Base-by-base conservation (phyloP, 2,113 vertebrate species). In the Oryzias woworae region DNA sequence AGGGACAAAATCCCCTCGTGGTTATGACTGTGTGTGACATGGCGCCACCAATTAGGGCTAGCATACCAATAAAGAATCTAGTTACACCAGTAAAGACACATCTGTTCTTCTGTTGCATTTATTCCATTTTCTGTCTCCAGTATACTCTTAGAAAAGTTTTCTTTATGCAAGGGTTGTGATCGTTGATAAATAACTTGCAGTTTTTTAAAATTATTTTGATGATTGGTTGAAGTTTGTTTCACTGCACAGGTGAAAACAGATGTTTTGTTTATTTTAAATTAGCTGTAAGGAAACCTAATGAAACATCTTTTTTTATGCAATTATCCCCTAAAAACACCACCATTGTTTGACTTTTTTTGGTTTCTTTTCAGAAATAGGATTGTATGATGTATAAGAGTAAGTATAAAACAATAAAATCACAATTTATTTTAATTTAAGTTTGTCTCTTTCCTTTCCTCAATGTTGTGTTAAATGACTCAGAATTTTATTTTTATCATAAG, bases 351-450 rank as follows among this genome's bases (percentile, higher is more conserved):
- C 90, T 82, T 72, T 83, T 82, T 87, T 86, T 62, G 68, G 80
- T 80, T 87, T 73, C 73, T 90, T 91, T 86, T 41, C 82, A 86
- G 80, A 81, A 87, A 89, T 91, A 91, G 90, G 88, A 90, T 89
- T 92, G 88, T 93, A 92, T 91, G 89, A 89, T 88, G 88, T 92
- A 88, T 90, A 91, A 85, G 83, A 90, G 77, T 89, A 86, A 89
- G 88, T 87, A 89, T 89, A 90, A 91, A 91, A 87, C 88, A 93
- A 93, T 92, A 92, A 92, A 93, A 89, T 92, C 87, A 90, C 90
- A 92, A 92, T 92, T 92, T 93, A 93, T 93, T 93, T 93, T 92
- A 92, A 89, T 91, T 85, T 85, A 88, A 41, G 79, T 45, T 83
- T 73, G 82, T 86, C 54, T 83, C 84, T 36, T 12, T 36, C 36